Evolutionary conservation across 2,113 vertebrate genomes (phyloP).

Genomic region (Phoenicopterus ruber): DNA sequence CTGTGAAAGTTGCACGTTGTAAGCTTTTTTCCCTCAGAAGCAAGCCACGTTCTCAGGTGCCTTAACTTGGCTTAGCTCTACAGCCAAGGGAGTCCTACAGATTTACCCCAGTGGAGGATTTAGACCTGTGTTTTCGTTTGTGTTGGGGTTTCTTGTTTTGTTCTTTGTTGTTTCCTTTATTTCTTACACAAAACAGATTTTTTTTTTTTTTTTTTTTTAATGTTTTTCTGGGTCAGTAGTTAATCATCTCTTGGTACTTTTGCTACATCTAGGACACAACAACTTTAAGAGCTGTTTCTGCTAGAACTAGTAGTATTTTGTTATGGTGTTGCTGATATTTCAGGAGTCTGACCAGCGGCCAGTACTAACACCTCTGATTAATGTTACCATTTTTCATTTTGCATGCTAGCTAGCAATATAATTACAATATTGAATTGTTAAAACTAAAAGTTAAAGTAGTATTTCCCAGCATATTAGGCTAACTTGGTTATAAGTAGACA

Average conservation of each 20-base stretch:
- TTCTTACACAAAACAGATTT: slow-evolving; percentile 66
- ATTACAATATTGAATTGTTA: neutral
- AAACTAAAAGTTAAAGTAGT: neutral
- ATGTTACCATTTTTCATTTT: neutral
- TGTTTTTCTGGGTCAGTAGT: slow-evolving; percentile 74
- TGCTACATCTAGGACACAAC: slow-evolving; percentile 67
- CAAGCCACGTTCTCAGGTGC: slow-evolving; percentile 8
- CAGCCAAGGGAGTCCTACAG: neutral
- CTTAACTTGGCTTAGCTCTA: slow-evolving; percentile 18
- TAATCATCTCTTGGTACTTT: slow-evolving; percentile 89
- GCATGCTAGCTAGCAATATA: neutral
- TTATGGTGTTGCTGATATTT: slow-evolving; percentile 48
- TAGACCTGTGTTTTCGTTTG: neutral
- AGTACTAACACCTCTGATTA: slow-evolving; percentile 63
- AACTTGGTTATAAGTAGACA: neutral
- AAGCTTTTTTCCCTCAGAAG: slow-evolving; percentile 35
- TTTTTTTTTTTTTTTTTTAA: slow-evolving; percentile 45
- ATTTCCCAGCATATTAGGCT: neutral
- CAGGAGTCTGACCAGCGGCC: slow-evolving; percentile 68
- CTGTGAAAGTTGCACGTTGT: slow-evolving; percentile 42
- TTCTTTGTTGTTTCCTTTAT: neutral
- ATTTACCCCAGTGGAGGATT: slow-evolving; percentile 47
- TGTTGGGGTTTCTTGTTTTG: neutral
- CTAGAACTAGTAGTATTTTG: slow-evolving; percentile 54
- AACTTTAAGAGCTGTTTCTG: slow-evolving; percentile 49